phyloP scores from a whole-genome alignment of 2,888 invertebrate species.

The Oscheius sp. region DNA sequence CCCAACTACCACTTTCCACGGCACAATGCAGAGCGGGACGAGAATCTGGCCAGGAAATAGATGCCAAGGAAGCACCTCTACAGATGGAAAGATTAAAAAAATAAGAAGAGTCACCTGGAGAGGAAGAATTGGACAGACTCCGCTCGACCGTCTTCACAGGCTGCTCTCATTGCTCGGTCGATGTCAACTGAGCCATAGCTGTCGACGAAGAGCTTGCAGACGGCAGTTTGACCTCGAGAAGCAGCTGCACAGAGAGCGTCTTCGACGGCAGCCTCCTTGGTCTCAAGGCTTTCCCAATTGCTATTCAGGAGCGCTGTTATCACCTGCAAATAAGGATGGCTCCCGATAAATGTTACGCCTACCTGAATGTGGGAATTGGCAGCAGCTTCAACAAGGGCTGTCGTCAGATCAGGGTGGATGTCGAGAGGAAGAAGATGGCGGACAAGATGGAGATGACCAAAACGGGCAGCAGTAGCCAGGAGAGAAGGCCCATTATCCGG shows the following conservation, averaged over 20 bases:
- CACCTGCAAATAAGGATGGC: not conserved
- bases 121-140: conserved; percentile 39
- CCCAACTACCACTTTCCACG: conserved; percentile 43
- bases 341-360: not conserved
- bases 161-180: conserved; percentile 34
- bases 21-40: conserved; percentile 38
- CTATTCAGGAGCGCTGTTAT: not conserved
- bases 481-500: conserved; percentile 75
- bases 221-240: conserved; percentile 17
- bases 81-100: not conserved
- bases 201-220: conserved; percentile 39
- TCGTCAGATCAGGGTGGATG: conserved; percentile 11
- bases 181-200: conserved; percentile 14
- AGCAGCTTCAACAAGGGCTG: conserved; percentile 71
- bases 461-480: conserved; percentile 86
- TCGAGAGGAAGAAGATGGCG: conserved; percentile 69
- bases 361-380: conserved; percentile 79
- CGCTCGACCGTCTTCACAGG: conserved; percentile 37
- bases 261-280: conserved; percentile 25
- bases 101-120: conserved; percentile 25
- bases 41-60: conserved; percentile 37
- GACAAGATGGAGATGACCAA: conserved; percentile 85
- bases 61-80: conserved; percentile 36
- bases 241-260: conserved; percentile 78
- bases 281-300: conserved; percentile 5